Conservation (phyloP, 2,113 vertebrate genomes). For the Odobenus rosmarus region DNA sequence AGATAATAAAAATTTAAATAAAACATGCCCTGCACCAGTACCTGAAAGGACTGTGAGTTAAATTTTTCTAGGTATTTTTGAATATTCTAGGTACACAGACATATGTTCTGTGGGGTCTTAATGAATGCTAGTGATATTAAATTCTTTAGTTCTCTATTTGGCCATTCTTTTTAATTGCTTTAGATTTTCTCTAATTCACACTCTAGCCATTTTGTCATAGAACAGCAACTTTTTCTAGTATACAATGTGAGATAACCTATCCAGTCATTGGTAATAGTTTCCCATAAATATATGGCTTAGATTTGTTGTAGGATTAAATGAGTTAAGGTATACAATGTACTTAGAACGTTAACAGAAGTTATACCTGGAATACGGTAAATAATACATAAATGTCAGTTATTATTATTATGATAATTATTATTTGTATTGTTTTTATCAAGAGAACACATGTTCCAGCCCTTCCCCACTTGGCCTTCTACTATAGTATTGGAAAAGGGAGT, state of each 20-base stretch:
- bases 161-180: neutral
- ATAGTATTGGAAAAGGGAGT: neutral
- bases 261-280: neutral
- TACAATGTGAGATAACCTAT: neutral
- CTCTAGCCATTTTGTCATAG: neutral
- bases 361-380: neutral
- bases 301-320: neutral
- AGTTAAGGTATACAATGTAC: neutral
- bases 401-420: neutral
- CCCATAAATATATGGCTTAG: neutral
- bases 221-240: neutral
- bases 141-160: neutral
- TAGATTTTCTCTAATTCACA: neutral
- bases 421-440: conserved; percentile 1
- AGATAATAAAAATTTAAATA: neutral
- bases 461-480: neutral
- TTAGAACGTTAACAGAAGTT: neutral
- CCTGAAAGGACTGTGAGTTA: neutral
- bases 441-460: neutral
- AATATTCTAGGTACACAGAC: neutral
- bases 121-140: neutral
- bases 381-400: neutral
- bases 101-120: neutral
- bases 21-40: neutral
- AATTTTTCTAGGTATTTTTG: neutral